Evolutionary conservation across 2,113 vertebrate genomes (phyloP), one percentile per base, ranked within the genome.

Genomic region (Cervus canadensis): DNA sequence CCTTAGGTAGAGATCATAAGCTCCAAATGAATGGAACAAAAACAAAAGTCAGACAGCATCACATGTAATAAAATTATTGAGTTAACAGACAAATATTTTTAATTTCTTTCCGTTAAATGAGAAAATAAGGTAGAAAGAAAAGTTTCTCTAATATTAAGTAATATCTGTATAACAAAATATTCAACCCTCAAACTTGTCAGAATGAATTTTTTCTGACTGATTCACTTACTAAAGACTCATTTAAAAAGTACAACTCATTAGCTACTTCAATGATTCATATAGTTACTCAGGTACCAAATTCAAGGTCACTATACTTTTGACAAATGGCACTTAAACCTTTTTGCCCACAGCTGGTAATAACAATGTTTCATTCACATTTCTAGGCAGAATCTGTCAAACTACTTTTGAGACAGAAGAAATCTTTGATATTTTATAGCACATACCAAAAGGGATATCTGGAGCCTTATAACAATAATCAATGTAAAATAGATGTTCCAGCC

Each of bases 41-140:
- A 86, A 50, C 26, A 76, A 54, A 82, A 76, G 50, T 90, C 11
- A 93, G 43, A 25, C 56, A 59, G 33, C 26, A 91, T 57, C 28
- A 60, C 40, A 25, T 87, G 67, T 83, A 92, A 86, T 21, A 93
- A 83, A 94, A 83, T 67, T 81, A 92, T 30, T 89, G 52, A 92
- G 13, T 59, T 83, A 97, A 62, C 7, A 59, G 19, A 91, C 2
- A 86, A 78, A 52, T 64, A 83, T 40, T 93, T 78, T 86, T n/a
- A 89, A 87, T 87, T 87, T 97, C 13, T 86, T 89, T 91, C 36
- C 2, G 7, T 71, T 95, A 87, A 97, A 97, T 26, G 45, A 92
- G 87, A 96, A 92, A 98, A 92, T 88, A 59, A 95, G 45, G 81
- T 3, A 91, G 33, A 95, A 57, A 94, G 54, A 82, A 89, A 95